phyloP scores from a whole-genome alignment of 2,888 invertebrate genomes.

The Cosmopolites sordidus region DNA sequence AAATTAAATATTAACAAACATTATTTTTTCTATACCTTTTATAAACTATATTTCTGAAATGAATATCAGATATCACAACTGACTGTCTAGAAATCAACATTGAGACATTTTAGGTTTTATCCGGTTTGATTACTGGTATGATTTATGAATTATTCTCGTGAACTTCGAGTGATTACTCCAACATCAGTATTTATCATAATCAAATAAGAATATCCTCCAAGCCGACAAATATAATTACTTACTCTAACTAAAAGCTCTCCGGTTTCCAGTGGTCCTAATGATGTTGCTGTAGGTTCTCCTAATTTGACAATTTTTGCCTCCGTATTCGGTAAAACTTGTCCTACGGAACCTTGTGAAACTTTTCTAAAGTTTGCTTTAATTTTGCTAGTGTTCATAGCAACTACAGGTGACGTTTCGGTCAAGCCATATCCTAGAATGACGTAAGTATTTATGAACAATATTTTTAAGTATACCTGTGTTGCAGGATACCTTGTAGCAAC shows the following conservation, averaged over 20 bases:
- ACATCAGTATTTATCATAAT: no score
- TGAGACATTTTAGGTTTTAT: no score
- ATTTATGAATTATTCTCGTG: no score
- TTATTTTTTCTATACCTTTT: no score
- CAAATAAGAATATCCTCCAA: no score
- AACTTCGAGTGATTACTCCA: no score
- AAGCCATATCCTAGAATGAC: constrained; percentile 73
- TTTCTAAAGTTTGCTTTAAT: constrained; percentile 6
- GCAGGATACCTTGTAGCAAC: constrained; percentile 33
- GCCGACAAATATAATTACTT: background rate
- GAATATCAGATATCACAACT: no score
- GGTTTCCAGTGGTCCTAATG: constrained; percentile 36
- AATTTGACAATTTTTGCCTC: constrained; percentile 60
- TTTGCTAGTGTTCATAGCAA: constrained; percentile 30
- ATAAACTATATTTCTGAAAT: background rate
- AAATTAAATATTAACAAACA: background rate
- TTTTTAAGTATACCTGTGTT: no score
- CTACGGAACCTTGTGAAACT: constrained; percentile 48
- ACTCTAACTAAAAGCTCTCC: constrained; percentile 23
- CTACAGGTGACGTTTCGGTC: constrained; percentile 66
- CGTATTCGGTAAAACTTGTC: constrained; percentile 59
- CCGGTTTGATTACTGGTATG: no score
- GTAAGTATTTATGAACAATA: no score
- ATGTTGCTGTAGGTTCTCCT: constrained; percentile 37
- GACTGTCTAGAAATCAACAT: no score